Percentiles rank a stretch among this genome's conserved stretches.
phyloP scores from a whole-genome alignment of 2,113 vertebrate genomes.

The Rostratula benghalensis region DNA sequence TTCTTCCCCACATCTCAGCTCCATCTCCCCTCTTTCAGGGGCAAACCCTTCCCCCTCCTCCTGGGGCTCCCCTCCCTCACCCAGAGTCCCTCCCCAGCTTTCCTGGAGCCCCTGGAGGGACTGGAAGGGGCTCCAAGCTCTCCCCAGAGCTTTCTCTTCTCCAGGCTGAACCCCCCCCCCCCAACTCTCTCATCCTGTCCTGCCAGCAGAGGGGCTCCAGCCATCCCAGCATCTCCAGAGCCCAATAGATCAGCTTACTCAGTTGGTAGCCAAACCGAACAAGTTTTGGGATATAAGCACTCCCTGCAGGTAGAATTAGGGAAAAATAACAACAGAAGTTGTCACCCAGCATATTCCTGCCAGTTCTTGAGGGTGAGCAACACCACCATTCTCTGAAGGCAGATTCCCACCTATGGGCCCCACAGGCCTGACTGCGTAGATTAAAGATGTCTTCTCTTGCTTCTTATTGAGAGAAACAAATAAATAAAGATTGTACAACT shows the following conservation, averaged over 20 bases:
- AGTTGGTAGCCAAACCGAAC: background rate
- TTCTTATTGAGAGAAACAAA: background rate
- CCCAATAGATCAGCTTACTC: background rate
- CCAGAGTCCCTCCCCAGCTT: background rate
- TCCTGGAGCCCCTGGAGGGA: background rate
- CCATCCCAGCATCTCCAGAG: background rate
- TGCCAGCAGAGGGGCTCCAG: background rate
- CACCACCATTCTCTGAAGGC: background rate
- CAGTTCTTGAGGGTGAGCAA: accelerated
- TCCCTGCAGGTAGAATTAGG: background rate
- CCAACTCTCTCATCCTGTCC: background rate
- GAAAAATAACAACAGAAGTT: background rate
- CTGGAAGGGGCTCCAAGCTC: background rate
- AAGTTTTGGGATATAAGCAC: accelerated
- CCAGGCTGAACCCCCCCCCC: background rate
- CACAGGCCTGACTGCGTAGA: background rate
- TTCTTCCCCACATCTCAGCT: background rate
- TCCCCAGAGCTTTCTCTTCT: background rate
- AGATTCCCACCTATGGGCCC: background rate
- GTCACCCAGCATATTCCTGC: background rate
- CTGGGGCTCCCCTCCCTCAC: too few relatives aligned
- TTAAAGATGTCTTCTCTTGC: background rate
- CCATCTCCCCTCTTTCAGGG: too few relatives aligned
- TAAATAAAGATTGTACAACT: background rate
- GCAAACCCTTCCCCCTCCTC: too few relatives aligned